Conservation (phyloP, 2,888 invertebrate species). For the Aromia moschata region DNA sequence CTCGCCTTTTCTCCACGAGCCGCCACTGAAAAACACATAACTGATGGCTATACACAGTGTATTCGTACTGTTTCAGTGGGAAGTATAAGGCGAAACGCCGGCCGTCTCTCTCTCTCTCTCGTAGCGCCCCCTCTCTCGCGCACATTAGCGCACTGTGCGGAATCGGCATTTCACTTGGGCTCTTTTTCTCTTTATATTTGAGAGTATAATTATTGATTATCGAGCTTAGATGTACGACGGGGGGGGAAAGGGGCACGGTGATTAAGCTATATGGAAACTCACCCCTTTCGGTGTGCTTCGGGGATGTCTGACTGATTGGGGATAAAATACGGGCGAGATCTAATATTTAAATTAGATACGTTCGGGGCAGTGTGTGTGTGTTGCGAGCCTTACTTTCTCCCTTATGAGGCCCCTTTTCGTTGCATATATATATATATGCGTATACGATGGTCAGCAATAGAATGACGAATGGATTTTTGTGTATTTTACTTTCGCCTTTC, state of each 20-base stretch:
- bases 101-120: slow-evolving; percentile 47
- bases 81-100: slow-evolving; percentile 38
- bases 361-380: slow-evolving; percentile 38
- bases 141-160: slow-evolving; percentile 50
- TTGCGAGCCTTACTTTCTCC: slow-evolving; percentile 36
- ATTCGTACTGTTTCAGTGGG: slow-evolving; percentile 33
- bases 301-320: slow-evolving; percentile 62
- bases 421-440: background rate
- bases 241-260: slow-evolving; percentile 63
- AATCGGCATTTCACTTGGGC: slow-evolving; percentile 60
- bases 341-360: slow-evolving; percentile 63
- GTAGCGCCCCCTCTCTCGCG: slow-evolving; percentile 54
- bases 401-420: slow-evolving; percentile 34
- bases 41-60: slow-evolving; percentile 47
- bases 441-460: slow-evolving; percentile 34
- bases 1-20: too few species aligned
- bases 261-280: slow-evolving; percentile 70
- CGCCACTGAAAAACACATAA: slow-evolving; percentile 48
- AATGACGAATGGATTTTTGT: slow-evolving; percentile 39
- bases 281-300: slow-evolving; percentile 62
- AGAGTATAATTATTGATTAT: slow-evolving; percentile 72
- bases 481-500: slow-evolving; percentile 29
- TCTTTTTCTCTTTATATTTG: slow-evolving; percentile 68
- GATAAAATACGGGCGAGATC: slow-evolving; percentile 63
- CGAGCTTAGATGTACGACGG: slow-evolving; percentile 61